Percentiles rank a stretch among this genome's conserved stretches.
Conservation (phyloP, 2,797 vertebrate genomes). For the Strix occidentalis region DNA sequence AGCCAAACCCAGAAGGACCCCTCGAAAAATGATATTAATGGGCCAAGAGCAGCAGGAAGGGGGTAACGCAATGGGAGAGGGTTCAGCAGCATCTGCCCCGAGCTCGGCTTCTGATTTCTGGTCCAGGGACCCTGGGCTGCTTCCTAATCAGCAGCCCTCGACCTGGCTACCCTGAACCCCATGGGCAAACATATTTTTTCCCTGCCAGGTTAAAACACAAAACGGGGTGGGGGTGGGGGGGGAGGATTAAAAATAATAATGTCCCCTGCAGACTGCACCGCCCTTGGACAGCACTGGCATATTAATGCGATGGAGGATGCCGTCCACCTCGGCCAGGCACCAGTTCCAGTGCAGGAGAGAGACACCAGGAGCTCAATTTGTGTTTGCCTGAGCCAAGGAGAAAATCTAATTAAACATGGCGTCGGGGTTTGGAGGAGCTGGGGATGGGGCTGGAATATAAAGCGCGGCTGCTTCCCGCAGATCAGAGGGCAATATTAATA, state of each 20-base stretch:
- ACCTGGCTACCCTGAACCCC: not conserved
- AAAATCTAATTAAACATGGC: conserved; percentile 82
- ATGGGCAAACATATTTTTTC: fast-evolving
- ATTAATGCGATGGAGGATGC: conserved; percentile 2
- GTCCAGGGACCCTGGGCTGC: not conserved
- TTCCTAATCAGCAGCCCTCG: not conserved
- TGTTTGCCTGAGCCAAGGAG: conserved; percentile 74
- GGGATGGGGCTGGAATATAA: conserved; percentile 76
- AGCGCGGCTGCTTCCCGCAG: conserved; percentile 65
- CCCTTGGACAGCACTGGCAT: not conserved
- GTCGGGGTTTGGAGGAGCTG: conserved; percentile 69
- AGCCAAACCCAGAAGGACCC: not conserved
- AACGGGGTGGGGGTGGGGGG: not conserved
- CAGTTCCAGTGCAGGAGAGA: conserved; percentile 28
- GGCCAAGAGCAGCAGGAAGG: not conserved
- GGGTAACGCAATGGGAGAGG: not conserved
- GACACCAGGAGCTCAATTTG: conserved; percentile 71
- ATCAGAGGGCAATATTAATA: conserved; percentile 84
- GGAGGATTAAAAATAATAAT: not conserved
- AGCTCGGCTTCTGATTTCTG: not conserved
- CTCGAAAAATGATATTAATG: not conserved
- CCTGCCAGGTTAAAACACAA: not conserved
- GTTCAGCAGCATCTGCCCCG: not conserved
- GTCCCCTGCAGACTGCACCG: not conserved
- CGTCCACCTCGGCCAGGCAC: conserved; percentile 16